These are phyloP conservation scores for Loxodonta africana DNA, from an alignment of 2,113 vertebrate genomes.

Conservation along the genomic window DNA sequence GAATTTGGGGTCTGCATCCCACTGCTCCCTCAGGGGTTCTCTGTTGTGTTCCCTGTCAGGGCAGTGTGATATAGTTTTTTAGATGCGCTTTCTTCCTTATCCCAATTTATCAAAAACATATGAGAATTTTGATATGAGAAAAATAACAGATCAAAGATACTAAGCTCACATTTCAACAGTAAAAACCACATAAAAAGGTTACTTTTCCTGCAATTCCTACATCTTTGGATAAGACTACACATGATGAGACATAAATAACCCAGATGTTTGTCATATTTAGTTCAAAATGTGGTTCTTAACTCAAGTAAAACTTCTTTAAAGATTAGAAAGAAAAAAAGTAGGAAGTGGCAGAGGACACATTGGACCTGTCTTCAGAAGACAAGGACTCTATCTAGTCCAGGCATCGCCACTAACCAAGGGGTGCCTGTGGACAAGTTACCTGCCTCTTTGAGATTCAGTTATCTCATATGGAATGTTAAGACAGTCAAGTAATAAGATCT, in stretches of 20 bases:
- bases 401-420: fast-evolving
- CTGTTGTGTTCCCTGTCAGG: too few species aligned
- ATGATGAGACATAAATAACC: neutral
- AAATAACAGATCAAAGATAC: neutral
- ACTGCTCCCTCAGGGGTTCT: too few species aligned
- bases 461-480: fast-evolving
- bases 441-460: neutral
- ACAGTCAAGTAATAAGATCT: neutral
- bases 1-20: too few species aligned
- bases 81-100: neutral
- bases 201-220: neutral
- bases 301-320: neutral
- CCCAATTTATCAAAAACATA: neutral
- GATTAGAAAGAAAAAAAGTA: neutral
- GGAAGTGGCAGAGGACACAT: neutral
- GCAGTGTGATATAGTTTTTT: neutral
- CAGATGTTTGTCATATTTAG: neutral
- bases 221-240: neutral
- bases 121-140: neutral
- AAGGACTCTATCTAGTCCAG: neutral
- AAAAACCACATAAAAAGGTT: neutral
- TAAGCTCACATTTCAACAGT: neutral
- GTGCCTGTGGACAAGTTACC: neutral
- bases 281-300: neutral
- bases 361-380: neutral